phyloP scores from a whole-genome alignment of 92 coral and sea anemone genomes.

The Epizoanthus illoricatus region DNA sequence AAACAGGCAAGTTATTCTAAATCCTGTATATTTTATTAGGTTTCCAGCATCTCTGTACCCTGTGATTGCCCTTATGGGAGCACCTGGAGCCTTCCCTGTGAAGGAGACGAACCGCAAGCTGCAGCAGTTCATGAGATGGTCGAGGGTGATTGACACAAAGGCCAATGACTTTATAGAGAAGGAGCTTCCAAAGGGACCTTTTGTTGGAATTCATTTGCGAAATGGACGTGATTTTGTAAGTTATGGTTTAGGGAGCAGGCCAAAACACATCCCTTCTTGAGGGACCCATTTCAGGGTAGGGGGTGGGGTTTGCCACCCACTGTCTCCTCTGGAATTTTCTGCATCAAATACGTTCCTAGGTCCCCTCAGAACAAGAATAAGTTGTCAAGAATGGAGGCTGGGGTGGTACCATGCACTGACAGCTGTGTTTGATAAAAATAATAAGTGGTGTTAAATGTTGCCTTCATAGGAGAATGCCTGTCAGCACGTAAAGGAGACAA shows the following conservation, averaged over 20 bases:
- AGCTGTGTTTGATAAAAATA: too few relatives aligned
- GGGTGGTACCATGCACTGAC: too few relatives aligned
- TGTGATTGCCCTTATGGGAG: conserved; percentile 91
- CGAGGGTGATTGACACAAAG: conserved; percentile 65
- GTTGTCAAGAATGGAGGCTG: too few relatives aligned
- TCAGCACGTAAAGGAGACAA: conserved; percentile 75
- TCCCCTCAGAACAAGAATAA: too few relatives aligned
- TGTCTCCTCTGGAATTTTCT: too few relatives aligned
- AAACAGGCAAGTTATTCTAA: too few relatives aligned
- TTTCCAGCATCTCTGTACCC: conserved; percentile 79
- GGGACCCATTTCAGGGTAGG: neutral
- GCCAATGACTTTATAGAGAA: conserved; percentile 68
- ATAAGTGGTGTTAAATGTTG: neutral
- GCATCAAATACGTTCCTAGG: too few relatives aligned
- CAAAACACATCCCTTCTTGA: too few relatives aligned
- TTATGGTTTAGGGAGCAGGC: neutral
- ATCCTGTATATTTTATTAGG: conserved; percentile 33
- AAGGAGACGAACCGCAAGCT: conserved; percentile 67
- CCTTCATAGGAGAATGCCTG: conserved; percentile 79
- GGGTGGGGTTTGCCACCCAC: too few relatives aligned
- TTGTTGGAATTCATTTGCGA: conserved; percentile 94
- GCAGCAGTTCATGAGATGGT: conserved; percentile 90
- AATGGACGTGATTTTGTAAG: conserved; percentile 96
- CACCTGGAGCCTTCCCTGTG: conserved; percentile 94
- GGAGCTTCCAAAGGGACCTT: conserved; percentile 79